Evolutionary conservation across 2,888 invertebrate genomes (phyloP), one percentile per base, ranked within the genome.

Genomic region (Lobophora halterata): DNA sequence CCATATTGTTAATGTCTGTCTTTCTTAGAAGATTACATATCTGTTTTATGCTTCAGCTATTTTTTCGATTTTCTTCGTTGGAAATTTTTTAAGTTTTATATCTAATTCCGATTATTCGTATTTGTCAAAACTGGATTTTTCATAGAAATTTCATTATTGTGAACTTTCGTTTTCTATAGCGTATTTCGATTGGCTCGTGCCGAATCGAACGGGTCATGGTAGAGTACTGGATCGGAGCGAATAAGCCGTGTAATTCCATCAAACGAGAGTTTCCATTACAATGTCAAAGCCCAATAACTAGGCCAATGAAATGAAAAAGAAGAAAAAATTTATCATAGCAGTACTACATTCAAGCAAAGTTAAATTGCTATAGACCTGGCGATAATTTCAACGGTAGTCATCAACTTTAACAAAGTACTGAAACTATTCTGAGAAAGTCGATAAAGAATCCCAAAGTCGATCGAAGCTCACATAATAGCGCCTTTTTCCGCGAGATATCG

Each of bases 201-300:
- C 56, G 55, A 69, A 66, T 71, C 55, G 55, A 46, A 50, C 61
- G 49, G 61, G 67, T 71, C 71, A 71, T 66, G 67, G 62, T 47
- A 30, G 58, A 50, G 60, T 59, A 67, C 65, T 72, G 67, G 51
- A 65, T 70, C 66, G 65, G 67, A 70, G 63, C 59, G 52, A 65
- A 71, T 69, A 75, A 72, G 55, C 69, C 75, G 58, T 76, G 67
- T 75, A 75, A 81, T 79, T 74, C 55, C 64, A 65, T 70, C 63
- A 76, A 67, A 52, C 58, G 55, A 61, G 47, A 79, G 77, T 73
- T 52, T 46, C 47, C 34, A 57, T 63, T 56, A 49, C 35, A 49
- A 60, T 57, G 46, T 26, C 24, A 18, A 12, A 35, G 24, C 33
- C 51, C 49, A 42, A 44, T 45, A 56, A 55, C 46, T 58, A 43